Conservation (phyloP, 2,797 vertebrate species). For the Okamejei kenojei region DNA sequence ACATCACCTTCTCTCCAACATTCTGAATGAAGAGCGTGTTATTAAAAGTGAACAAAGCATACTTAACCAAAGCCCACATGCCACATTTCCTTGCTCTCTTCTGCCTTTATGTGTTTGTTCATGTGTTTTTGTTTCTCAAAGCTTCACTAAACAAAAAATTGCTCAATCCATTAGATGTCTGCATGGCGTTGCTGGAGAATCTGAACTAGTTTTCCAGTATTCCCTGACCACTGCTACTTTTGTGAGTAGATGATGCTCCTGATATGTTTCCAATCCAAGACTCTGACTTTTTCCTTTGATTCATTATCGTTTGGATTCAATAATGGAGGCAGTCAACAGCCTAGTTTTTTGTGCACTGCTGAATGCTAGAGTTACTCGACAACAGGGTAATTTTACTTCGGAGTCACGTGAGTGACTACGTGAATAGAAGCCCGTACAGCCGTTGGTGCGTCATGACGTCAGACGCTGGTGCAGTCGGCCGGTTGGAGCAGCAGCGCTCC, state of each 20-base stretch:
- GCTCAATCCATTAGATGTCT: neutral
- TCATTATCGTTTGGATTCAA: neutral
- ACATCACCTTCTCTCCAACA: neutral
- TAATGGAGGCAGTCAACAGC: neutral
- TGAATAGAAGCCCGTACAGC: too few relatives aligned
- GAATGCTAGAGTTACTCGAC: neutral
- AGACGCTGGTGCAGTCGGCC: too few relatives aligned
- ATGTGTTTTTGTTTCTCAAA: neutral
- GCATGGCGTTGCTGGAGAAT: neutral
- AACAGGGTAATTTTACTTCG: neutral
- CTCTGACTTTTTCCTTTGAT: neutral
- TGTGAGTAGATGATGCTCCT: neutral
- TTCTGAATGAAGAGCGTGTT: neutral
- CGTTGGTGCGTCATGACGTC: too few relatives aligned
- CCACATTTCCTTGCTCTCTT: neutral
- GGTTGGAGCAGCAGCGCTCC: too few relatives aligned
- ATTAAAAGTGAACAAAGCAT: neutral
- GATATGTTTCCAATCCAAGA: neutral
- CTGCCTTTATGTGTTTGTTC: neutral
- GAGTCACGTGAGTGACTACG: too few relatives aligned
- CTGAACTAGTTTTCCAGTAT: neutral
- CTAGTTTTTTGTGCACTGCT: neutral
- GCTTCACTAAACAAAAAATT: neutral
- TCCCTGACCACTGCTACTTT: neutral
- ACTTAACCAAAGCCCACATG: neutral